Conservation (phyloP, 2,113 vertebrate genomes). For the Lepus europaeus region DNA sequence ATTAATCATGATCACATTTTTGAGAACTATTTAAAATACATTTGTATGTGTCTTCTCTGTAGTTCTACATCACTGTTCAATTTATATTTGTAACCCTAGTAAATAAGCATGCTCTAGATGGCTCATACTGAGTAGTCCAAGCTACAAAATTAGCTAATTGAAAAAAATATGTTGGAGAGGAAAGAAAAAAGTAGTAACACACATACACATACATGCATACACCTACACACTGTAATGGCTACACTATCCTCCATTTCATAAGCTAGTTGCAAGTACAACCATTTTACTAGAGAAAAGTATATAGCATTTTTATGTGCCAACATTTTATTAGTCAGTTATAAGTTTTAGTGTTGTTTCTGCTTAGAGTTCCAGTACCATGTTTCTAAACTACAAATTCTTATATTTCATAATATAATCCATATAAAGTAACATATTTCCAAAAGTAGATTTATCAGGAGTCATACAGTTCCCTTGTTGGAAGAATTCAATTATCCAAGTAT, state of each 20-base stretch:
- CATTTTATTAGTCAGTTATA: conserved; percentile 50
- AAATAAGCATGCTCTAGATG: background rate
- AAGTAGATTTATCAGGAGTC: background rate
- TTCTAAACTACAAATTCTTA: conserved; percentile 49
- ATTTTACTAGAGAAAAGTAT: conserved; percentile 1
- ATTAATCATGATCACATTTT: background rate
- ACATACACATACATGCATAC: background rate
- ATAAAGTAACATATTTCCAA: conserved; percentile 43
- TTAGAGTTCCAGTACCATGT: conserved; percentile 41
- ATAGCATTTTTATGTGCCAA: conserved; percentile 8
- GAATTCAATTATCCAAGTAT: background rate
- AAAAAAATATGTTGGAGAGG: background rate
- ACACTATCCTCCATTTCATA: conserved; percentile 23
- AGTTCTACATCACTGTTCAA: conserved; percentile 32
- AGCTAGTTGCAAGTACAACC: background rate
- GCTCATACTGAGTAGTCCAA: background rate
- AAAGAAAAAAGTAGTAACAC: conserved; percentile 26
- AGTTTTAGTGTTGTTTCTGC: conserved; percentile 17
- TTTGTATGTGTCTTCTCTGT: conserved; percentile 58
- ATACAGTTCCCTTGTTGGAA: conserved; percentile 22
- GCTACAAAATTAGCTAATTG: background rate
- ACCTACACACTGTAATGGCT: background rate
- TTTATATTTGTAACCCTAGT: conserved; percentile 23
- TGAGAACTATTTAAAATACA: conserved; percentile 68
- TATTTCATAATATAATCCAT: conserved; percentile 51